phyloP scores from a whole-genome alignment of 2,888 invertebrate genomes.

The Plutella xylostella region DNA sequence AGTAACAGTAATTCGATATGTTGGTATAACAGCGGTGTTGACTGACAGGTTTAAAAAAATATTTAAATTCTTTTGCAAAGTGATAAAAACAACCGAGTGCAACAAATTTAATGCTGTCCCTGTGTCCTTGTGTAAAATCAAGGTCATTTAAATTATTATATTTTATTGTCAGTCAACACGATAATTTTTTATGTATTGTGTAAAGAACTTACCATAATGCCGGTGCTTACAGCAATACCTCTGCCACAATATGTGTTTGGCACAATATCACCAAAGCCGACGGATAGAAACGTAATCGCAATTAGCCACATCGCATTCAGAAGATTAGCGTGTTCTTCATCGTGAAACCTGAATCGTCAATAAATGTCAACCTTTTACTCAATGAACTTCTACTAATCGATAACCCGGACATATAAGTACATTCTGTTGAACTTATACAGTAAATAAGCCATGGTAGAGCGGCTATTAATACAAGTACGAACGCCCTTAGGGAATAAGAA shows the following conservation, averaged over 20 bases:
- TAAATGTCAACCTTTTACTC: conserved; percentile 57
- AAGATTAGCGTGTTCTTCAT: conserved; percentile 98
- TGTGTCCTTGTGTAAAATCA: too few species aligned
- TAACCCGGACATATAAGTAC: conserved; percentile 15
- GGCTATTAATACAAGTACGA: not conserved
- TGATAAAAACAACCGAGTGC: too few species aligned
- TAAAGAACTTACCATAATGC: conserved; percentile 94
- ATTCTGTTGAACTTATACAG: conserved; percentile 11
- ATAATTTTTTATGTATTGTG: conserved; percentile 36
- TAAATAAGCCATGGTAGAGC: too few species aligned
- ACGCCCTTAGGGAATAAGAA: conserved; percentile 23
- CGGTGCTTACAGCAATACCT: conserved; percentile 98
- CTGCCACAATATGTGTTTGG: conserved; percentile 99
- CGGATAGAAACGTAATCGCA: conserved; percentile 99
- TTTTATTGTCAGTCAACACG: conserved; percentile 54
- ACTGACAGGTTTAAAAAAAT: conserved; percentile 44
- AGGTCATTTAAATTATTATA: too few species aligned
- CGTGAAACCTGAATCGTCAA: conserved; percentile 89
- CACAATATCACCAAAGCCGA: conserved; percentile 99
- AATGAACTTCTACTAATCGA: conserved; percentile 26
- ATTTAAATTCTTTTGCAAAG: not conserved
- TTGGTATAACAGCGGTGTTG: conserved; percentile 47
- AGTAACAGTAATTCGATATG: too few species aligned
- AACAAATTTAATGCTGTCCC: too few species aligned
- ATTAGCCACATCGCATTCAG: conserved; percentile 99